phyloP scores from a whole-genome alignment of 2,113 vertebrate species.

The Apteryx mantelli region DNA sequence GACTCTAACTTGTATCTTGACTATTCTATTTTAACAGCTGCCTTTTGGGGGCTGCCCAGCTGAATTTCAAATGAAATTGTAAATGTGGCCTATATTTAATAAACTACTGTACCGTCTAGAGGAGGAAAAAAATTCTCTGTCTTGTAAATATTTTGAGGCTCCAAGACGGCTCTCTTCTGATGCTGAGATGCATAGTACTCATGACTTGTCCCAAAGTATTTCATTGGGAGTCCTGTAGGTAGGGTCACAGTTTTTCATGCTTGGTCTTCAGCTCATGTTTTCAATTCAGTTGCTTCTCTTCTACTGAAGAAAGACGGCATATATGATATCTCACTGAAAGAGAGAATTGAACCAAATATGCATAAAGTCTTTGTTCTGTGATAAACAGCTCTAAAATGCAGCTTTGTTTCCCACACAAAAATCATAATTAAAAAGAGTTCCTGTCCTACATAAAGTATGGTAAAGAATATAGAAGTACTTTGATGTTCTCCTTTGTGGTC shows the following conservation, averaged over 20 bases:
- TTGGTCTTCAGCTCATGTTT: neutral
- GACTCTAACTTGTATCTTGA: neutral
- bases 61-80: neutral
- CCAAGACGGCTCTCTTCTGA: neutral
- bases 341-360: neutral
- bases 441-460: neutral
- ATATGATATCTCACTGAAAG: neutral
- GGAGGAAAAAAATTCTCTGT: neutral
- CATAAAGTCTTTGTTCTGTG: neutral
- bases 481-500: neutral
- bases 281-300: neutral
- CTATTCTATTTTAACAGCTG: neutral
- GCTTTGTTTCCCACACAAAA: neutral
- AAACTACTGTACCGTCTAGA: neutral
- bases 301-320: neutral
- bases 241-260: neutral
- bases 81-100: neutral
- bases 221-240: neutral
- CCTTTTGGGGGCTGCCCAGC: neutral
- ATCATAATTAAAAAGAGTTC: neutral
- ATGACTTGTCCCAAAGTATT: neutral
- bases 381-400: neutral
- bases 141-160: neutral
- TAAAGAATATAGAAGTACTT: neutral
- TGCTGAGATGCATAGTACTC: neutral